Evolutionary conservation across 2,113 vertebrate genomes (phyloP).

Genomic region (Salvelinus namaycush): DNA sequence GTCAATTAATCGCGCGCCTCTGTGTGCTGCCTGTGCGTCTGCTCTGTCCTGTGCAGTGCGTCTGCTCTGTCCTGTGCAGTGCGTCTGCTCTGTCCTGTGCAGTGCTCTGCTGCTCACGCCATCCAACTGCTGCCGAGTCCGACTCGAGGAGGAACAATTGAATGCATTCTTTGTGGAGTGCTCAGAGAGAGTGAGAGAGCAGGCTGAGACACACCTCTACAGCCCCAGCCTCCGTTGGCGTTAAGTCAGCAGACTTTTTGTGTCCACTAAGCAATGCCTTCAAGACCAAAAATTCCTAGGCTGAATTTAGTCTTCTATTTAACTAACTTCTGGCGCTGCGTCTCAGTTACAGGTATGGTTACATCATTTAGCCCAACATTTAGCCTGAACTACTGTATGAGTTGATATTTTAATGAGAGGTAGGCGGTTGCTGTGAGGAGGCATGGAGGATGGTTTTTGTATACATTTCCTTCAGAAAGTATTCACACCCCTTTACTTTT

Average conservation of each 20-base stretch:
- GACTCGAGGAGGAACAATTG: constrained; percentile 25
- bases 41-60: constrained; percentile 17
- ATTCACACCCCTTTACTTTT: too few relatives aligned
- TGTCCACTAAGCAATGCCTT: neutral
- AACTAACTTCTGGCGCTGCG: too few relatives aligned
- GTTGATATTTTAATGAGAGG: too few relatives aligned
- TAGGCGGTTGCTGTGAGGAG: too few relatives aligned
- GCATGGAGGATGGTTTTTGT: too few relatives aligned
- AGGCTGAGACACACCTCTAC: constrained; percentile 12
- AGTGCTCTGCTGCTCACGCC: constrained; percentile 28
- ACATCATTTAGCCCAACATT: too few relatives aligned
- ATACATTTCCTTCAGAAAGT: too few relatives aligned
- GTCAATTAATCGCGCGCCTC: constrained; percentile 19
- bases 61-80: too few relatives aligned
- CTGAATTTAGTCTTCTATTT: too few relatives aligned
- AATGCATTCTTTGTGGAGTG: constrained; percentile 33
- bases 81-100: constrained; percentile 16
- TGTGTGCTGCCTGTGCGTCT: constrained; percentile 6
- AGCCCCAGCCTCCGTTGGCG: neutral
- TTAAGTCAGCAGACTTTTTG: neutral
- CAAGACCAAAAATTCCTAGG: too few relatives aligned
- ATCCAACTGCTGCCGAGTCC: constrained; percentile 29
- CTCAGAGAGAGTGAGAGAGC: neutral
- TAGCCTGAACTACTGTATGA: too few relatives aligned
- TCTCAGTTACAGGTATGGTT: too few relatives aligned